phyloP scores from a whole-genome alignment of 2,113 vertebrate species.

The Gopherus evgoodei region DNA sequence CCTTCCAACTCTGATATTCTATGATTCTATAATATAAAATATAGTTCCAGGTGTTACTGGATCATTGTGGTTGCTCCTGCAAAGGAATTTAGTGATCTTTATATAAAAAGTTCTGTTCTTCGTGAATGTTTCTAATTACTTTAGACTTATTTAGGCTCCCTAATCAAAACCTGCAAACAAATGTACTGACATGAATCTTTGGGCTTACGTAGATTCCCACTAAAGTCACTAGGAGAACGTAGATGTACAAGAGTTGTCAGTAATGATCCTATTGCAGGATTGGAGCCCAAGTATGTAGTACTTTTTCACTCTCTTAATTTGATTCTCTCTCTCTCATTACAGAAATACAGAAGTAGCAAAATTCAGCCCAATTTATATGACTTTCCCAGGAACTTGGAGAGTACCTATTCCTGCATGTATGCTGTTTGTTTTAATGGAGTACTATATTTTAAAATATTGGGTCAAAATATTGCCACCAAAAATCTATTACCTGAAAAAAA shows the following conservation, averaged over 20 bases:
- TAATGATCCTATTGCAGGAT: neutral
- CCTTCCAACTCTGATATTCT: too few species aligned
- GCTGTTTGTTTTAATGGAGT: neutral
- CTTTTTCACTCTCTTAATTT: neutral
- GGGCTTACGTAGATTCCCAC: neutral
- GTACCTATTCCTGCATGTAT: neutral
- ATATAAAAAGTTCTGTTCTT: neutral
- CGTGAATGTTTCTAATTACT: neutral
- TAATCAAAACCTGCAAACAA: neutral
- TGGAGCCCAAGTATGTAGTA: neutral
- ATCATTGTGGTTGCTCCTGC: fast-evolving
- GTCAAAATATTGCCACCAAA: neutral
- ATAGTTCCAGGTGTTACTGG: neutral
- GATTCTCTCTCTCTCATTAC: neutral
- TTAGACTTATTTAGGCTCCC: neutral
- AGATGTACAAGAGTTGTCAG: neutral
- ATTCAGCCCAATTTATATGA: neutral
- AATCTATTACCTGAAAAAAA: neutral
- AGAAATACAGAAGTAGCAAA: neutral
- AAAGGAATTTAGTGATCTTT: neutral
- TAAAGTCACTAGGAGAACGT: neutral
- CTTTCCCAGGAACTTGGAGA: neutral
- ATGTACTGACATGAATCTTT: fast-evolving
- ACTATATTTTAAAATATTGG: neutral
- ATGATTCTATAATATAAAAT: too few species aligned